Evolutionary conservation across 2,113 vertebrate species (phyloP).

Genomic region (Sprattus sprattus): DNA sequence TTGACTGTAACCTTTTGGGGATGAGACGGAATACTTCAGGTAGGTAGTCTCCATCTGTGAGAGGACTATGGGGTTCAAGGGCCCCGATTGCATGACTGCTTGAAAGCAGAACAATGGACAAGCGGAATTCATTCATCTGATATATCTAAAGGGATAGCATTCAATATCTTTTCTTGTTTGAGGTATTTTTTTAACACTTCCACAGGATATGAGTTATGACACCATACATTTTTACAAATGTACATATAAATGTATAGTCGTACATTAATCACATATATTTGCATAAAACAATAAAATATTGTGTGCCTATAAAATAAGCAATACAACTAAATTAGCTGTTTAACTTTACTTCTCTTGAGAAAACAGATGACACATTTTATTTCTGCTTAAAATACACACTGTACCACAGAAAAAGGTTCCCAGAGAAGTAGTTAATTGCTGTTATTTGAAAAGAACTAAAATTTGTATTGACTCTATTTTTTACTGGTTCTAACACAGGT

Average conservation of each 20-base stretch:
- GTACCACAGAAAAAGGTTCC: not conserved
- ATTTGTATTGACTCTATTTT: not conserved
- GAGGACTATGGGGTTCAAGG: not conserved
- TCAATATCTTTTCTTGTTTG: conserved; percentile 24
- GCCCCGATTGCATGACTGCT: conserved; percentile 8
- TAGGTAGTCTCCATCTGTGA: conserved; percentile 14
- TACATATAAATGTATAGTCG: not conserved
- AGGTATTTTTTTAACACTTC: not conserved
- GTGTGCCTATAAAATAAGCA: too few relatives aligned
- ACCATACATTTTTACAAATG: not conserved
- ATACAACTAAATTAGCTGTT: too few relatives aligned
- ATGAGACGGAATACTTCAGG: not conserved
- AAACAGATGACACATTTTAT: not conserved
- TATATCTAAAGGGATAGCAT: conserved; percentile 1
- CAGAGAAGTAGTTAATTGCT: not conserved
- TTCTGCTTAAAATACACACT: not conserved
- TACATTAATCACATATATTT: not conserved
- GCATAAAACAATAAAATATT: not conserved
- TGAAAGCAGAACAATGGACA: conserved; percentile 14
- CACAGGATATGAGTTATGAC: not conserved
- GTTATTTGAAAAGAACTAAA: not conserved
- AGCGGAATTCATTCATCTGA: conserved; percentile 3
- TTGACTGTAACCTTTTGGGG: conserved; percentile 27
- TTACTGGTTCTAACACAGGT: not conserved
- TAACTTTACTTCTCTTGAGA: not conserved